phyloP scores from a whole-genome alignment of 1,140 invertebrate species.

The Orussus abietinus region DNA sequence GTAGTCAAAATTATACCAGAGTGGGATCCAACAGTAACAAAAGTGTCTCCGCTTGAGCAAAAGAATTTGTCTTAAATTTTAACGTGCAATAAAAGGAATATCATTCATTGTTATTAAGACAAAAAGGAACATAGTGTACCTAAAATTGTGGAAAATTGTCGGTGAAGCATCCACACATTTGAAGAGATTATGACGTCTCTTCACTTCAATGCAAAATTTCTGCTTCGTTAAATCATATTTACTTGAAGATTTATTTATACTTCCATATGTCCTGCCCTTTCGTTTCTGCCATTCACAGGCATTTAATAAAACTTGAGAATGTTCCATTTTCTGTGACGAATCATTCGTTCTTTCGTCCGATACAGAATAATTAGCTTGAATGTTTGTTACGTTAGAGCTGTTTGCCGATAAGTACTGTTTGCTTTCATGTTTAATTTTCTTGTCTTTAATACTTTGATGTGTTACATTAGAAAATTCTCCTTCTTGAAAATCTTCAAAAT shows the following conservation, averaged over 20 bases:
- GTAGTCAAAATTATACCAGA: conserved; percentile 56
- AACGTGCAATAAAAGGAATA: too few relatives aligned
- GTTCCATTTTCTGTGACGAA: neutral
- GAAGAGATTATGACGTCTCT: conserved; percentile 55
- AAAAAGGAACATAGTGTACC: too few relatives aligned
- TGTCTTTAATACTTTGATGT: too few relatives aligned
- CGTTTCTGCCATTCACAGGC: conserved; percentile 44
- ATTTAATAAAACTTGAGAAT: conserved; percentile 6
- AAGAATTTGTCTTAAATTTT: conserved; percentile 20
- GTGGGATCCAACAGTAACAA: conserved; percentile 60
- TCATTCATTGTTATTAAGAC: too few relatives aligned
- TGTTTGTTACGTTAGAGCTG: too few relatives aligned
- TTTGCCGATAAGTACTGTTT: too few relatives aligned
- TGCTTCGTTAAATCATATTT: conserved; percentile 4
- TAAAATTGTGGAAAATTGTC: conserved; percentile 50
- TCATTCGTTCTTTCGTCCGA: too few relatives aligned
- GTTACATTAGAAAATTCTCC: too few relatives aligned
- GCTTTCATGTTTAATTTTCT: too few relatives aligned
- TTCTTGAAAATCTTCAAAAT: too few relatives aligned
- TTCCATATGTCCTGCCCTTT: conserved; percentile 29
- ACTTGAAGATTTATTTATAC: neutral
- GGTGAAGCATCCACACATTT: conserved; percentile 74
- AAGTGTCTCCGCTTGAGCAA: conserved; percentile 33
- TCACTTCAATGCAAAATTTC: conserved; percentile 21
- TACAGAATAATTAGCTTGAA: too few relatives aligned